Base-by-base conservation (phyloP, 2,888 invertebrate species). In the Euclidia mi region DNA sequence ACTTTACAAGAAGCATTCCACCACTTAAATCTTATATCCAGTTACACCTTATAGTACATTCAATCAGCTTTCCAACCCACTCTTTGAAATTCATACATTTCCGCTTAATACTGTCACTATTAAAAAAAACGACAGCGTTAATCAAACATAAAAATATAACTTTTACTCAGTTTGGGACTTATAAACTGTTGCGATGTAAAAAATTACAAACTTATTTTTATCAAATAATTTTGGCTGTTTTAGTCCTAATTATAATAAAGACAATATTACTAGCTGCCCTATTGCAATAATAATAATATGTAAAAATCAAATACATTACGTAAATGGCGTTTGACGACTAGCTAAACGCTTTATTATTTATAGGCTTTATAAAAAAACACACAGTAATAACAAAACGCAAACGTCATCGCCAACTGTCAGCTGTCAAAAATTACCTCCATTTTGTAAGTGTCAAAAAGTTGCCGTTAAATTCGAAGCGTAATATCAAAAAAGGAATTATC, bases 401-500 rank as follows among this genome's bases (percentile, higher is more conserved):
- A 40, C 32, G 34, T 49, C 38, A 37, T 34, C 34, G 34, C 14
- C 14, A 49, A 14, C 42, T 43, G 44, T 43, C 44, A 49, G 18
- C 44, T 32, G 18, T 44, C 49, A 44, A 49, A n/a, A 48, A 12
- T 17, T 17, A 11, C 47, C 46, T 20, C 42, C 47, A 48, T 44
- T 44, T 35, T 56, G 17, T 43, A 14, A 49, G 34, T 49, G 44
- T 56, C 44, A 49, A 56, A n/a, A n/a, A 56, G 49, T 48, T 40
- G 15, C 32, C 37, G 43, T 55, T 48, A 45, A 43, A 55, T 49
- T 56, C 56, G 45, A 48, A 49, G 25, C 17, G 63, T 64, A 66
- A 60, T 64, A 62, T 71, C 55, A 48, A 44, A 34, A 12, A 34
- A 47, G 49, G 38, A 51, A 73, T 69, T 84, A 86, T 86, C 85